phyloP scores from a whole-genome alignment of 2,113 vertebrate genomes.

The Microcebus lehilahytsara region DNA sequence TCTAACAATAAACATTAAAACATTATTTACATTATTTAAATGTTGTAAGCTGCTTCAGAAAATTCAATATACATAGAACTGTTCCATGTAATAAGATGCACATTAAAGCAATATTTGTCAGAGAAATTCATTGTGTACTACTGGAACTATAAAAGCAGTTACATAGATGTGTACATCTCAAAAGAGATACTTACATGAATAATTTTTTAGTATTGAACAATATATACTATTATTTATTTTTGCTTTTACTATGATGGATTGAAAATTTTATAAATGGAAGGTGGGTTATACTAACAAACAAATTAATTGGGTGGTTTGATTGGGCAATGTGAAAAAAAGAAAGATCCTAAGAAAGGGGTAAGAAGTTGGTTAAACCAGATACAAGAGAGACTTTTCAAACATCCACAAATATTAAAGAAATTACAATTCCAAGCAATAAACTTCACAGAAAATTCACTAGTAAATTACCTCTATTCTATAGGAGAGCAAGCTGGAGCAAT shows the following conservation, averaged over 20 bases:
- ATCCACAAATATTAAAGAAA: neutral
- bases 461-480: neutral
- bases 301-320: neutral
- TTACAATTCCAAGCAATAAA: neutral
- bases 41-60: neutral
- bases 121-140: neutral
- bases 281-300: neutral
- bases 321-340: neutral
- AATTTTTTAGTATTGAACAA: neutral
- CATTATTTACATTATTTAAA: neutral
- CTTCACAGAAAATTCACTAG: neutral
- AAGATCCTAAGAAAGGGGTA: neutral
- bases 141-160: neutral
- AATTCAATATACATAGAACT: neutral
- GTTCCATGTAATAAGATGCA: neutral
- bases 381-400: neutral
- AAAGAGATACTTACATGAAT: neutral
- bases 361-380: neutral
- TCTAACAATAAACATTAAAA: neutral
- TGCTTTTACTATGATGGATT: neutral
- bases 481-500: neutral
- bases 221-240: neutral
- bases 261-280: neutral
- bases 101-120: neutral
- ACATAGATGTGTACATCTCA: neutral